A percentile compares a stretch with the other conserved stretches of the same genome.
These are phyloP conservation scores for Zonitis immaculata DNA, from an alignment of 2,888 invertebrate species.

Conservation along the genomic window DNA sequence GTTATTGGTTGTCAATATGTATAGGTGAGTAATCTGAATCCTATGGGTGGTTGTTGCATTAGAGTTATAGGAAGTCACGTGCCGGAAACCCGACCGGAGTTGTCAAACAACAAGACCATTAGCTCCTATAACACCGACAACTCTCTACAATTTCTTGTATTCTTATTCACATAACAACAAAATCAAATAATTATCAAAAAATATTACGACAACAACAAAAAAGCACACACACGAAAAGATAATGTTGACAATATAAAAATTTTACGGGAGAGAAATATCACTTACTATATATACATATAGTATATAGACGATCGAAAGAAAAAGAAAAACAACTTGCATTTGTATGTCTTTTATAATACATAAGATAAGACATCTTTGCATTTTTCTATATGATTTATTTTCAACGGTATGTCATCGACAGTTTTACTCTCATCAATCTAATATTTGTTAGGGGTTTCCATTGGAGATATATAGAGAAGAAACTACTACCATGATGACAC, in stretches of 20 bases:
- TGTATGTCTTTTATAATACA: neutral
- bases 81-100: constrained; percentile 32
- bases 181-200: too few species aligned
- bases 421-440: constrained; percentile 40
- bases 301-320: too few species aligned
- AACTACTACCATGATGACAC: constrained; percentile 36
- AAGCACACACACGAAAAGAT: too few species aligned
- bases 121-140: constrained; percentile 19
- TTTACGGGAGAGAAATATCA: too few species aligned
- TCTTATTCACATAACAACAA: neutral
- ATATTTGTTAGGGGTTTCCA: constrained; percentile 9
- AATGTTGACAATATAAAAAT: neutral
- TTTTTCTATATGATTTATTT: constrained; percentile 39
- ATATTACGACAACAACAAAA: too few species aligned
- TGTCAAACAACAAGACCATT: constrained; percentile 32
- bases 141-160: neutral
- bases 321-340: neutral
- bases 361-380: neutral
- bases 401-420: constrained; percentile 40
- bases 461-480: neutral
- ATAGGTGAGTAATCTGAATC: constrained; percentile 25
- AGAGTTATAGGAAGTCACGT: constrained; percentile 31
- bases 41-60: constrained; percentile 28
- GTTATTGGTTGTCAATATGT: neutral
- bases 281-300: too few species aligned